Evolutionary conservation across 2,113 vertebrate genomes (phyloP), one percentile per base, ranked within the genome.

Genomic region (Kobus ellipsiprymnus): DNA sequence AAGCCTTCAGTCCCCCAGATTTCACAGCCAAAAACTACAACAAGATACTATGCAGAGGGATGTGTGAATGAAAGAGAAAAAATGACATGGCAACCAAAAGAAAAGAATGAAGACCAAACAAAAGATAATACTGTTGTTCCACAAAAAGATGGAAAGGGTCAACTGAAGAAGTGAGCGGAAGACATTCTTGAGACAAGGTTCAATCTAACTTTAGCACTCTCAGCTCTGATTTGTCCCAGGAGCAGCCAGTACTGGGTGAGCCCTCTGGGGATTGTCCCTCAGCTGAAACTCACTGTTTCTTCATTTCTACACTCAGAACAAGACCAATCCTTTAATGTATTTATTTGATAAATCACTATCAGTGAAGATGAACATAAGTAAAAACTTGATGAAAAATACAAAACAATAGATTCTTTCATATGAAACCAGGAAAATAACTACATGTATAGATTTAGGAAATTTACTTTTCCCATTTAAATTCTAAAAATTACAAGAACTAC

Each of bases 21-120:
- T 23, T 40, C 67, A 36, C 67, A 23, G n/a, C 67, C 67, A 23
- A 71, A 71, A 40, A 0, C 9, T 40, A 23, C 19, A 23, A 71
- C 4, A 21, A 2, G n/a, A 12, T n/a, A 40, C 0, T 1, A 40
- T 23, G 23, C 19, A 11, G 10, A 40, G 9, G n/a, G 2, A 6
- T 3, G n/a, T 21, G n/a, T 40, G 67, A 36, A 23, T 6, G 10
- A 71, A 11, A 71, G 19, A 12, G 19, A 16, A 33, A 40, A 40
- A 23, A 6, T 36, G 67, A 71, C 33, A 40, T 1, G 67, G 67
- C 62, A 36, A 71, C 8, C 19, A 2, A 36, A 23, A 36, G 33
- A 40, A 36, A 10, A 21, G 14, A 40, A 23, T 0, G 9, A 23
- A 23, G 62, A n/a, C 6, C 7, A 30, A 62, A 14, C 13, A 62